phyloP scores from a whole-genome alignment of 1,140 invertebrate species.

The Macrobrachium nipponense region DNA sequence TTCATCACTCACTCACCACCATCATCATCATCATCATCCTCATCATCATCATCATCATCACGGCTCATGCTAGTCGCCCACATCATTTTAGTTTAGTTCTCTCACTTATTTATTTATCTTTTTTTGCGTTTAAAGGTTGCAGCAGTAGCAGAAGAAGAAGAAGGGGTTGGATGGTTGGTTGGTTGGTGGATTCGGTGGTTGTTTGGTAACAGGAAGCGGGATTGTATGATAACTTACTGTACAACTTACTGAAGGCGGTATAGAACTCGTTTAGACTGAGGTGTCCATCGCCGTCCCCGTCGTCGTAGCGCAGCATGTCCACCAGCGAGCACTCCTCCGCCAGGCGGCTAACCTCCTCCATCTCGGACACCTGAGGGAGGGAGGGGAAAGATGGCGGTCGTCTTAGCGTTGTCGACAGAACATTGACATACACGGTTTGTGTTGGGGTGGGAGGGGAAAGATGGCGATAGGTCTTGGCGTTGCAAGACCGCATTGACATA shows the following conservation, averaged over 20 bases:
- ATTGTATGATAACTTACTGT: conserved; percentile 58
- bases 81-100: too few species aligned
- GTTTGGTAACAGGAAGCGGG: conserved; percentile 45
- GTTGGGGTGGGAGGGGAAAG: neutral
- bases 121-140: too few species aligned
- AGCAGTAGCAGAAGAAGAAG: neutral
- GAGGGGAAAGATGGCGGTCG: conserved; percentile 15
- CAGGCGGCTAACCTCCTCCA: conserved; percentile 76
- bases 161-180: too few species aligned
- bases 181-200: neutral
- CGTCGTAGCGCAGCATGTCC: conserved; percentile 80
- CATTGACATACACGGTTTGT: neutral
- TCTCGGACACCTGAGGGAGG: conserved; percentile 72
- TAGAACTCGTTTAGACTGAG: conserved; percentile 82
- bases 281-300: conserved; percentile 76
- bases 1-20: too few species aligned
- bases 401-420: neutral
- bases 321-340: conserved; percentile 77
- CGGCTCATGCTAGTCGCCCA: too few species aligned
- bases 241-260: conserved; percentile 80
- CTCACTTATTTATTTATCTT: too few species aligned
- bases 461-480: too few species aligned
- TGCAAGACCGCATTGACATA: too few species aligned
- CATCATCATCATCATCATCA: too few species aligned
- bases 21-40: too few species aligned